Evolutionary conservation across 2,888 invertebrate species (phyloP), one percentile per base, ranked within the genome.

Genomic region (Ophion ventricosus): DNA sequence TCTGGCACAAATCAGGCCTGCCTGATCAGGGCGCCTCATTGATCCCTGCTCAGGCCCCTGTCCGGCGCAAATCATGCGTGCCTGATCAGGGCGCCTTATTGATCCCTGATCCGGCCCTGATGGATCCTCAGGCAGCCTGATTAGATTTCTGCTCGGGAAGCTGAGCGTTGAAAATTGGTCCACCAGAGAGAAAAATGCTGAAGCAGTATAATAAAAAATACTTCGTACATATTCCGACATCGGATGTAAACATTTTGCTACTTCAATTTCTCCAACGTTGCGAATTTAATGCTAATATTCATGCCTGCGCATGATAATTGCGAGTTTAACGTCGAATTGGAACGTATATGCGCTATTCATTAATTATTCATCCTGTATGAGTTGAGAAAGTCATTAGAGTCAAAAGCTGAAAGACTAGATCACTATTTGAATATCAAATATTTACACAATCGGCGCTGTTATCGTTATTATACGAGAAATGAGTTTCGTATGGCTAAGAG

Each of bases 81-180:
- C n/a, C n/a, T n/a, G n/a, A n/a, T n/a, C n/a, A n/a, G n/a, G n/a
- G n/a, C n/a, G n/a, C n/a, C n/a, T n/a, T n/a, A n/a, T n/a, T n/a
- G n/a, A n/a, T n/a, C n/a, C n/a, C n/a, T n/a, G n/a, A n/a, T n/a
- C n/a, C n/a, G n/a, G n/a, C n/a, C n/a, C n/a, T n/a, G n/a, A n/a
- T n/a, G n/a, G n/a, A n/a, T n/a, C n/a, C n/a, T n/a, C n/a, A n/a
- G n/a, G n/a, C n/a, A n/a, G n/a, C n/a, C n/a, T n/a, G n/a, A n/a
- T n/a, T n/a, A n/a, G n/a, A n/a, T n/a, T n/a, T n/a, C n/a, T n/a
- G n/a, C n/a, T n/a, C n/a, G n/a, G n/a, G n/a, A n/a, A n/a, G 76
- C 63, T 57, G 69, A 69, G 25, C 69, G 57, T 23, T 70, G 23
- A 66, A 54, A 75, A 63, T 20, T 10, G 1, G 20, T 23, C 49